Evolutionary conservation across 2,797 vertebrate genomes (phyloP).

Genomic region (Columba guinea): DNA sequence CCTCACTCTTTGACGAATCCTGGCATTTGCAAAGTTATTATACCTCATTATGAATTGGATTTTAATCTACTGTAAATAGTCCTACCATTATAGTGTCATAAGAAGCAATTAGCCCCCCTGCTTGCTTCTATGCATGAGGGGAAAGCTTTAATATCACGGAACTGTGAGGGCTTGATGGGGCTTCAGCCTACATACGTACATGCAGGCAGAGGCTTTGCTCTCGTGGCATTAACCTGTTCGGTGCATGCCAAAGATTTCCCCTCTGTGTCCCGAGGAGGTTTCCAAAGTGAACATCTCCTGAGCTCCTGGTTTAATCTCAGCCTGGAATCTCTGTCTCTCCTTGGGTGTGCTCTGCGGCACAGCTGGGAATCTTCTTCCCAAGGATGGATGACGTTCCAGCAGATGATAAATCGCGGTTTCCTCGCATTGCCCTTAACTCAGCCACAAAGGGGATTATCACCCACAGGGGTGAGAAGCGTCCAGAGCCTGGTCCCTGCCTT

Average conservation of each 20-base stretch:
- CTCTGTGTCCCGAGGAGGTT: background rate
- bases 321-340: background rate
- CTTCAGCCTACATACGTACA: background rate
- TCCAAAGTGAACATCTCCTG: background rate
- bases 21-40: conserved; percentile 67
- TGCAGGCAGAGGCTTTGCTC: background rate
- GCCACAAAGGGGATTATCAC: conserved; percentile 48
- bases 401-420: conserved; percentile 4
- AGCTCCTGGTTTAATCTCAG: rapidly evolving
- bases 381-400: background rate
- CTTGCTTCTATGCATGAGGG: conserved; percentile 65
- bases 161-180: conserved; percentile 51
- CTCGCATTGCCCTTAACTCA: background rate
- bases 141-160: conserved; percentile 55
- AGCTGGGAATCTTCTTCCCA: background rate
- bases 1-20: conserved; percentile 57
- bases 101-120: conserved; percentile 76
- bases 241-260: rapidly evolving
- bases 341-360: background rate
- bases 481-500: background rate
- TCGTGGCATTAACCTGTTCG: background rate
- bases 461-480: background rate
- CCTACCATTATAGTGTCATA: conserved; percentile 77
- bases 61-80: conserved; percentile 82
- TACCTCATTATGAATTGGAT: conserved; percentile 74